Base-by-base conservation (phyloP, 2,113 vertebrate species). In the Picathartes gymnocephalus region DNA sequence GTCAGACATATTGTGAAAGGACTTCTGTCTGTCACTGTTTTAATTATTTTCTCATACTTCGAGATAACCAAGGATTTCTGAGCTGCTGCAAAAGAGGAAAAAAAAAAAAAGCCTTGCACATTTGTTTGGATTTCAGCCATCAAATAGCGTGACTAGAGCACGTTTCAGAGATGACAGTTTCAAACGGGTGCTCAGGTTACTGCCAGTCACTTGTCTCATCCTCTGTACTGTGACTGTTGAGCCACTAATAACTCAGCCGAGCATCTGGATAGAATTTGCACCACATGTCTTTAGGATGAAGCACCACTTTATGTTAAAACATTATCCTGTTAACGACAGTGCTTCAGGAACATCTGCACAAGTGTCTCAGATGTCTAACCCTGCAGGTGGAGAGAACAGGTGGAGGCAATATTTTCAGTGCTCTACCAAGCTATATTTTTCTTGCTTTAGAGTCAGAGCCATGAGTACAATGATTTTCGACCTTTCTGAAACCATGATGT, bases 101-200 rank as follows among this genome's bases (percentile, higher is more conserved):
- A 6, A 21, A 14, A 11, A 44, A 51, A n/a, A n/a, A n/a, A n/a
- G 5, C 7, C 8, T 51, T 65, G 40, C 3, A 13, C 0, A 0
- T 40, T 48, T 60, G 21, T 35, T 69, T 1, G 0, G 4, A 69
- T 53, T 72, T 77, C 76, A 70, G 8, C 11, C 8, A 27, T 50
- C 33, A 71, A 25, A 45, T 17, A 48, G 6, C 2, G 4, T 31
- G n/a, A 42, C 12, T n/a, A 15, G 7, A 65, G 3, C 3, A 18
- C 27, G 16, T 47, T 27, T 88, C 66, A 27, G 33, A 47, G 28
- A 81, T 20, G 14, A 53, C 2, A 13, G 13, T 37, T 84, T 70
- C 47, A 81, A 45, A 31, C 10, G 13, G 4, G 10, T 73, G 47
- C 35, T 74, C 28, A 39, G 28, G 16, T 68, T 58, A 62, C n/a